Conservation (phyloP, 2,797 vertebrate genomes). For the Siniperca scherzeri region DNA sequence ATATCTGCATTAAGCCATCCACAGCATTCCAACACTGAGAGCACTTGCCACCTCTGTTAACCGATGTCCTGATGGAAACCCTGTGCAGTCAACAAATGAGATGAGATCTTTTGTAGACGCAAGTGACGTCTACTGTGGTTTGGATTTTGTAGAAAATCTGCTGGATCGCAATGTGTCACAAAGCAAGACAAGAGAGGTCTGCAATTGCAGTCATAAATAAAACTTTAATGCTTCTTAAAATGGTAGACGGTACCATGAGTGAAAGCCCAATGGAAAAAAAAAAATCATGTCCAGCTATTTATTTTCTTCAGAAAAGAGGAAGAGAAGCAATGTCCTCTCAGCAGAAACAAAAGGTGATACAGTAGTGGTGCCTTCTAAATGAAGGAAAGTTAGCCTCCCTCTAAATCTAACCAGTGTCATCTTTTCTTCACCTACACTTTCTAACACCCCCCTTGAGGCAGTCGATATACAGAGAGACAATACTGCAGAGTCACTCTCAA, state of each 20-base stretch:
- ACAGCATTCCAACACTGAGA: background rate
- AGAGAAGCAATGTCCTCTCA: conserved; percentile 6
- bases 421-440: conserved; percentile 33
- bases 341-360: background rate
- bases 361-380: conserved; percentile 16
- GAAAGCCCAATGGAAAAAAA: background rate
- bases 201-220: background rate
- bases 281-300: background rate
- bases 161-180: background rate
- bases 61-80: background rate
- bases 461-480: conserved; percentile 34
- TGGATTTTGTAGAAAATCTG: conserved; percentile 6
- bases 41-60: background rate
- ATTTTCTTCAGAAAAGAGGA: conserved; percentile 9
- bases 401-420: conserved; percentile 33
- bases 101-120: background rate
- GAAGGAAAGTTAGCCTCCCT: conserved; percentile 13
- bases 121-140: background rate
- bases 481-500: conserved; percentile 54
- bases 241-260: background rate
- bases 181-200: background rate
- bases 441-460: conserved; percentile 6
- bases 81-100: background rate
- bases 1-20: background rate
- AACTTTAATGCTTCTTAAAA: background rate